Base-by-base conservation (phyloP, 1,140 invertebrate species). In the Drosophila simulans region DNA sequence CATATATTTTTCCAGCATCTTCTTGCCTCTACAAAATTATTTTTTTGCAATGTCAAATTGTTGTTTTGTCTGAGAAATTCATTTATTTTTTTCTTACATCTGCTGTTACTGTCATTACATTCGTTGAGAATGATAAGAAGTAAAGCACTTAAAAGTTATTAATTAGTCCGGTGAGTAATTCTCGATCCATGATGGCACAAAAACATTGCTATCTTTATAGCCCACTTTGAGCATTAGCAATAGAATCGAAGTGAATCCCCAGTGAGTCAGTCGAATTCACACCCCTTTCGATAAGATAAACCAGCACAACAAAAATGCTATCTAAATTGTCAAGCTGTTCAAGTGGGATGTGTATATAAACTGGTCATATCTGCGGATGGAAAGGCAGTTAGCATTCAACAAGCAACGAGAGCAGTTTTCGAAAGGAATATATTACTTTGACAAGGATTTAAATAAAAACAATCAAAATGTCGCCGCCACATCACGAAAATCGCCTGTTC, bases 401-500 rank as follows among this genome's bases (percentile, higher is more conserved):
- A 53, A 37, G 65, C 62, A 65, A 49, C 43, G 35, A 39, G 65
- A 71, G 59, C 42, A 76, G 52, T 64, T 55, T 69, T 51, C 34
- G 0, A 59, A 62, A 42, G 72, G 54, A 85, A 52, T 64, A 58
- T 2, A 56, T 15, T 13, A 59, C 13, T 59, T 57, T 31, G 0
- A 34, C 5, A 42, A 62, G 27, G 40, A 59, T 4, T 37, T n/a
- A n/a, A 17, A 11, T 17, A 27, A 73, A 34, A 35, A 45, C n/a
- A 13, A 20, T 27, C 27, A 40, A 25, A 22, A 88, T 88, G 82
- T n/a, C 82, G 59, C 82, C 82, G 34, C 82, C 82, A 78, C 68
- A 65, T 22, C 56, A 74, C 68, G 51, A 85, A 15, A 57, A 86
- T 40, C 79, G 82, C 39, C 66, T 88, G 10, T 86, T 88, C n/a